Evolutionary conservation across 2,797 vertebrate genomes (phyloP), one percentile per base, ranked within the genome.

Genomic region (Lithobates sylvaticus): DNA sequence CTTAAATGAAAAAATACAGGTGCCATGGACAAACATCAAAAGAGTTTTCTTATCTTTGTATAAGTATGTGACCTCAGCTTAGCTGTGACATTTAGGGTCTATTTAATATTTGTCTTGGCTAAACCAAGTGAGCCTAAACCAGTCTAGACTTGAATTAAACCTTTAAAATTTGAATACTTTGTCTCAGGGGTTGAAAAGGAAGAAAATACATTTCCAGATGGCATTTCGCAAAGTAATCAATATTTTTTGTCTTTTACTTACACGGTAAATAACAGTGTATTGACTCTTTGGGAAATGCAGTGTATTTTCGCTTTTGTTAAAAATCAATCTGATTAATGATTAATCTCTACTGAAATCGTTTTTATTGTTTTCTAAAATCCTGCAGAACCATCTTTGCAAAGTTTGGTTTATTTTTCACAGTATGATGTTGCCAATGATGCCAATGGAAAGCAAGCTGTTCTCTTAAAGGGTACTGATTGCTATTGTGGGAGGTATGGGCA

Each of bases 81-180:
- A 47, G 3, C 44, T 13, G 44, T 47, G 44, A 47, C 44, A 47
- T 47, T 47, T 47, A 47, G 44, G 10, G 44, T 47, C 44, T 47
- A 13, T 47, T 47, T 47, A 47, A 13, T 47, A 47, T 47, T 47
- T 47, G 44, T 47, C 44, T 13, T 39, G 13, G 44, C 44, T 13
- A 47, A 1, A 10, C 44, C 13, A 47, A 13, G 44, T 47, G 44
- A 67, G 7, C 29, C 15, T 42, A 70, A 54, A 9, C 42, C n/a
- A 64, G 54, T 44, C 50, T 82, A 74, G 26, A 82, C 67, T 8
- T 80, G 50, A 61, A 78, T 26, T 2, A 72, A 39, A 61, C 29
- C 34, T 29, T 36, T 75, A 18, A 9, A 44, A 32, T 29, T 44
- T 75, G 65, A 71, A 83, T 50, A 50, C 26, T 54, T 21, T 75